Base-by-base conservation (phyloP, 37 sponge, comb jelly and placozoan genomes). In the Aplysina aerophoba region DNA sequence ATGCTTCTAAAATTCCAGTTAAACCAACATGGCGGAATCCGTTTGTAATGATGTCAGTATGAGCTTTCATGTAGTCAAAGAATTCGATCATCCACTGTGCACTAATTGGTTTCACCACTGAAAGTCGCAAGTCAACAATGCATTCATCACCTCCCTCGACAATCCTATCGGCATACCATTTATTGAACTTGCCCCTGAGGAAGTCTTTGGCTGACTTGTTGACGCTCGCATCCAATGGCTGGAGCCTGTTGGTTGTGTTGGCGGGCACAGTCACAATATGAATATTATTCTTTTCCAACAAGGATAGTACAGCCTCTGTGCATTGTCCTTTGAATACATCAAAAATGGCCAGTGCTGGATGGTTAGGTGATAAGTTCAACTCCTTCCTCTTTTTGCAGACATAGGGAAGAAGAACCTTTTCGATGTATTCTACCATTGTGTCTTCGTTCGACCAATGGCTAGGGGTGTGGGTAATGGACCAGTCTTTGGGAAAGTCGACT, bases 361-460 rank as follows among this genome's bases (percentile, higher is more conserved):
- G 27, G 27, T 72, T 55, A 19, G 39, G 59, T 12, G 35, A 58
- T 35, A 90, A 36, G 14, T 38, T 17, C 19, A 37, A 20, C 21
- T 13, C 54, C 75, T 22, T 33, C 25, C 73, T 66, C 16, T 41
- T 30, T 87, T 39, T 16, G 69, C 25, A 67, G 4, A 84, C 81
- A 80, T 85, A 87, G 17, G 88, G 92, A 12, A 87, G 53, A 50
- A 84, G 55, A 33, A 91, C 62, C 13, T 87, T 61, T 16, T 85
- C 58, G 16, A 91, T 85, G 75, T 91, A 91, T 56, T 87, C 55
- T 30, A 85, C 20, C 85, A 85, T 81, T 22, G 82, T 87, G 27
- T 87, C 62, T 73, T 90, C 91, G 61, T 60, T 90, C 21, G 87
- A 82, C 79, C 87, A 91, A 65, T 91, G 91, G 8, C 84, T 87